Evolutionary conservation across 2,888 invertebrate genomes (phyloP).

Genomic region (Parasteatoda lunata): DNA sequence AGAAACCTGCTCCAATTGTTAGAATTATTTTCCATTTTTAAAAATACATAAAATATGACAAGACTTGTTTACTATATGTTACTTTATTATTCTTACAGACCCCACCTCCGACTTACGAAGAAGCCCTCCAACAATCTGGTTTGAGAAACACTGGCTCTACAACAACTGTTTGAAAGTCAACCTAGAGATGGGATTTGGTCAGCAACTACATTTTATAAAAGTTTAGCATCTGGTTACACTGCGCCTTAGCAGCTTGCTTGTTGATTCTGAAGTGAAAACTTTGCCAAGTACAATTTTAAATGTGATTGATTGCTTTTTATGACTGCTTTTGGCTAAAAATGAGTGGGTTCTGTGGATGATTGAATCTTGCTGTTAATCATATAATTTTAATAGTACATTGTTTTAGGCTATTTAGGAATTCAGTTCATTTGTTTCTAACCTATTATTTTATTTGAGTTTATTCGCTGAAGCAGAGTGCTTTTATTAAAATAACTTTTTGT

Average conservation of each 20-base stretch:
- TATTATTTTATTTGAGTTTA: too few species aligned
- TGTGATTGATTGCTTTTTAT: slow-evolving; percentile 26
- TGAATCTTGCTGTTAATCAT: neutral
- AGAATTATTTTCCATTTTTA: too few species aligned
- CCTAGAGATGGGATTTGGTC: slow-evolving; percentile 33
- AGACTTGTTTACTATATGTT: too few species aligned
- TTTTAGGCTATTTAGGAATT: too few species aligned
- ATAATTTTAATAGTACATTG: neutral
- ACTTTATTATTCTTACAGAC: slow-evolving; percentile 20
- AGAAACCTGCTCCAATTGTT: too few species aligned
- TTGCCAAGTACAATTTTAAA: slow-evolving; percentile 38
- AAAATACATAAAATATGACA: too few species aligned
- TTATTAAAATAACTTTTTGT: too few species aligned
- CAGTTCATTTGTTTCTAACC: too few species aligned
- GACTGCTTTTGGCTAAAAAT: slow-evolving; percentile 4
- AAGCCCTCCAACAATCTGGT: slow-evolving; percentile 62
- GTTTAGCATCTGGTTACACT: slow-evolving; percentile 44
- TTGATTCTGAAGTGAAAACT: slow-evolving; percentile 31
- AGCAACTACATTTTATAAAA: slow-evolving; percentile 24
- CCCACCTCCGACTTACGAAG: slow-evolving; percentile 65
- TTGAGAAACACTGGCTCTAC: slow-evolving; percentile 59
- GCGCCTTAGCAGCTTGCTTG: slow-evolving; percentile 50
- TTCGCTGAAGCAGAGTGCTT: too few species aligned
- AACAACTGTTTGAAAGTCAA: slow-evolving; percentile 53
- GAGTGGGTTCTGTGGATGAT: neutral